These are phyloP conservation scores for Lamproptera curius DNA, from an alignment of 2,888 invertebrate genomes.

Conservation along the genomic window DNA sequence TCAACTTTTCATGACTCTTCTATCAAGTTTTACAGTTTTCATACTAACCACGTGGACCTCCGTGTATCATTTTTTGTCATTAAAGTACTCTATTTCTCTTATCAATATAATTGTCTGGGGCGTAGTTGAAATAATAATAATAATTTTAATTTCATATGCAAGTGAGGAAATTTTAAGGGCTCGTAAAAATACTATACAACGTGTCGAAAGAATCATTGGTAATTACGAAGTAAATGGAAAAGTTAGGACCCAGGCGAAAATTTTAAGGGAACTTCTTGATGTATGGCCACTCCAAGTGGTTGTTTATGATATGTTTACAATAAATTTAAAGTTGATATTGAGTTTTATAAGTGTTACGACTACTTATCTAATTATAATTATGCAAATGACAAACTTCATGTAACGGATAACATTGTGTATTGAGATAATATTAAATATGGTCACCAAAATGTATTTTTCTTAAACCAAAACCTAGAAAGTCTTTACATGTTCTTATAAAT, in stretches of 20 bases:
- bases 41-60: not conserved
- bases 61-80: not conserved
- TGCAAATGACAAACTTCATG: slow-evolving; percentile 12
- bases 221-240: too few species aligned
- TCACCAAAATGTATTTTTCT: too few species aligned
- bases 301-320: not conserved
- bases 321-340: slow-evolving; percentile 1
- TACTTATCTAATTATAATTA: slow-evolving; percentile 1
- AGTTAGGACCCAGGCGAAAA: not conserved
- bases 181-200: too few species aligned
- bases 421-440: too few species aligned
- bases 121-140: not conserved
- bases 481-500: too few species aligned
- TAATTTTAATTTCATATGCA: not conserved
- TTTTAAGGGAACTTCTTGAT: not conserved
- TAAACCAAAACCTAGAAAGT: too few species aligned
- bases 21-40: not conserved
- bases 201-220: too few species aligned
- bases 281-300: not conserved
- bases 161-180: too few species aligned
- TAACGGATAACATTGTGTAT: too few species aligned
- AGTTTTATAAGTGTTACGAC: not conserved
- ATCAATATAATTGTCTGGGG: not conserved
- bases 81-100: not conserved
- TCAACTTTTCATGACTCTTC: not conserved